Evolutionary conservation across 2,797 vertebrate genomes (phyloP).

Genomic region (Syngnathus rostellatus): DNA sequence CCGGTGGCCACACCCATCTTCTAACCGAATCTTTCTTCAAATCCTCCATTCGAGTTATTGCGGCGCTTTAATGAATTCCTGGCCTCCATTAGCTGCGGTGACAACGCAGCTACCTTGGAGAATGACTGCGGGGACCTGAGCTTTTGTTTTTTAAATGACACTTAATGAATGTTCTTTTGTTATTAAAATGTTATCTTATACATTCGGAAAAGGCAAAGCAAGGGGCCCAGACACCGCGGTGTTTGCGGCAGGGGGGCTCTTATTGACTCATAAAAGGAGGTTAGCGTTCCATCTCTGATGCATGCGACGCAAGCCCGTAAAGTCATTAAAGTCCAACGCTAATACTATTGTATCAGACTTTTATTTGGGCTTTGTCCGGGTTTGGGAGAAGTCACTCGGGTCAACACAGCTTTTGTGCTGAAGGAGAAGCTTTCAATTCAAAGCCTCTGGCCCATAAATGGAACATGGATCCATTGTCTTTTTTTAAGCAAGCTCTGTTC

Average conservation of each 20-base stretch:
- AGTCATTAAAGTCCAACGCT: constrained; percentile 25
- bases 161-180: constrained; percentile 38
- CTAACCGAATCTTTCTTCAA: constrained; percentile 57
- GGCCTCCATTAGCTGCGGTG: constrained; percentile 51
- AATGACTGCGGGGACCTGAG: constrained; percentile 27
- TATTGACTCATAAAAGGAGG: constrained; percentile 25
- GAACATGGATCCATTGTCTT: constrained; percentile 28
- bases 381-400: constrained; percentile 24
- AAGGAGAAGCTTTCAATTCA: constrained; percentile 40
- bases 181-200: constrained; percentile 34
- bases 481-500: constrained; percentile 38
- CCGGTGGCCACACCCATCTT: constrained; percentile 58
- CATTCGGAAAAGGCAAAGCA: constrained; percentile 32
- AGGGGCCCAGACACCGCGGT: background rate
- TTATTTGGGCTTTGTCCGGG: constrained; percentile 29
- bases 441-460: constrained; percentile 22
- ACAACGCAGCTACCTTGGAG: constrained; percentile 40
- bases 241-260: constrained; percentile 31
- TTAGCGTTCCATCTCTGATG: constrained; percentile 22
- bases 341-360: constrained; percentile 23
- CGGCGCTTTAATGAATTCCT: constrained; percentile 56
- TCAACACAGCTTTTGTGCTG: constrained; percentile 38
- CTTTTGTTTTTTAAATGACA: constrained; percentile 46
- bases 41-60: constrained; percentile 51
- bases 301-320: constrained; percentile 28